Evolutionary conservation across 2,888 invertebrate species (phyloP).

Genomic region (Dusona sp.): DNA sequence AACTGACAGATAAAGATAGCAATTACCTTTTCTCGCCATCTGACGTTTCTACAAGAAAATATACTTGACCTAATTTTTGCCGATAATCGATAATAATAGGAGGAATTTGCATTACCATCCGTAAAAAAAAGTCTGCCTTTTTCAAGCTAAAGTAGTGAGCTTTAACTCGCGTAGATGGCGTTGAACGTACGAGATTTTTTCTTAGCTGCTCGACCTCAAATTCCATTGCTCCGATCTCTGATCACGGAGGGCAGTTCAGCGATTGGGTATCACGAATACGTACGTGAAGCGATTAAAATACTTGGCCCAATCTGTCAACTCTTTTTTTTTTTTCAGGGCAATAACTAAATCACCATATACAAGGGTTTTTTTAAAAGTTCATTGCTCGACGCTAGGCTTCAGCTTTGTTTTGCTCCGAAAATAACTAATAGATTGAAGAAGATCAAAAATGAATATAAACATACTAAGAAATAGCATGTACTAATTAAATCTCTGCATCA

Average conservation of each 20-base stretch:
- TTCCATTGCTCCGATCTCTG: conserved; percentile 47
- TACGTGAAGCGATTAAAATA: conserved; percentile 33
- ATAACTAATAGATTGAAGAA: background rate
- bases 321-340: conserved; percentile 2
- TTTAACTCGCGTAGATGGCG: conserved; percentile 21
- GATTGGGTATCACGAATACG: conserved; percentile 18
- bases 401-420: background rate
- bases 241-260: conserved; percentile 42
- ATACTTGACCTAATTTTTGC: background rate
- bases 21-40: conserved; percentile 18
- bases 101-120: conserved; percentile 16
- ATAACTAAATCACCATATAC: conserved; percentile 4
- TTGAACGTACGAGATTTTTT: background rate
- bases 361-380: background rate
- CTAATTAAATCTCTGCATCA: background rate
- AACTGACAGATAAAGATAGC: conserved; percentile 30
- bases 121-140: background rate
- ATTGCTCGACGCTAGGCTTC: background rate
- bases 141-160: background rate
- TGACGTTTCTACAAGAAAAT: conserved; percentile 1
- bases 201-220: conserved; percentile 62
- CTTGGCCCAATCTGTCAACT: conserved; percentile 28
- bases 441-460: background rate
- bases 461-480: background rate
- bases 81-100: background rate